phyloP scores from a whole-genome alignment of 1,140 invertebrate species.

The Cherax destructor region DNA sequence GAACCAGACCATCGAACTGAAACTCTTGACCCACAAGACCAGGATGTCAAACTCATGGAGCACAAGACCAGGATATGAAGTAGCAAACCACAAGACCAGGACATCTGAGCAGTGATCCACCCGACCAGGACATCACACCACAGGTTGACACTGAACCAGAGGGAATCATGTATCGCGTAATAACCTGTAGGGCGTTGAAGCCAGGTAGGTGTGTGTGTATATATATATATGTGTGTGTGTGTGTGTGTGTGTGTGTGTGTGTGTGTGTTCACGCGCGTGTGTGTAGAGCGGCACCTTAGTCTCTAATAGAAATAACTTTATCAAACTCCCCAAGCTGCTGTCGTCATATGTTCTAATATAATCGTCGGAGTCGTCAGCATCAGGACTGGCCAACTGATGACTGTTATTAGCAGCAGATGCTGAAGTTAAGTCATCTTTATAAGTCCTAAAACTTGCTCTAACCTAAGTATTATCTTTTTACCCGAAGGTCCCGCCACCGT shows the following conservation, averaged over 20 bases:
- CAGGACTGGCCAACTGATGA: background rate
- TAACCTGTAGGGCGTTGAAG: background rate
- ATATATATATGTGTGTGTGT: background rate
- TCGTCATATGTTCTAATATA: background rate
- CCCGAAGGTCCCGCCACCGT: background rate
- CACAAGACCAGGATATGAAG: too few species aligned
- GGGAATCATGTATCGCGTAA: background rate
- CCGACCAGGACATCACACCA: too few species aligned
- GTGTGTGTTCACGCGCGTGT: background rate
- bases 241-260: background rate
- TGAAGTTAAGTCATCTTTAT: background rate
- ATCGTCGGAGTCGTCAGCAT: background rate
- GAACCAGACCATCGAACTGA: too few species aligned
- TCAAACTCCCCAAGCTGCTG: background rate
- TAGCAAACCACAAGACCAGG: too few species aligned
- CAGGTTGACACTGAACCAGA: background rate
- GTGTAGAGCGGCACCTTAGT: background rate
- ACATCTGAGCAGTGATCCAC: too few species aligned
- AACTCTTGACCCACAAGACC: too few species aligned
- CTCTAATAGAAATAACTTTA: background rate
- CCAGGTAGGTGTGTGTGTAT: background rate
- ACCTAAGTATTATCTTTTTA: background rate
- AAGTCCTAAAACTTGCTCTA: background rate
- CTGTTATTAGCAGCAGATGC: background rate
- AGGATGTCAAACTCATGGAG: too few species aligned